Base-by-base conservation (phyloP, 2,113 vertebrate species). In the Plecturocebus donacophilus region DNA sequence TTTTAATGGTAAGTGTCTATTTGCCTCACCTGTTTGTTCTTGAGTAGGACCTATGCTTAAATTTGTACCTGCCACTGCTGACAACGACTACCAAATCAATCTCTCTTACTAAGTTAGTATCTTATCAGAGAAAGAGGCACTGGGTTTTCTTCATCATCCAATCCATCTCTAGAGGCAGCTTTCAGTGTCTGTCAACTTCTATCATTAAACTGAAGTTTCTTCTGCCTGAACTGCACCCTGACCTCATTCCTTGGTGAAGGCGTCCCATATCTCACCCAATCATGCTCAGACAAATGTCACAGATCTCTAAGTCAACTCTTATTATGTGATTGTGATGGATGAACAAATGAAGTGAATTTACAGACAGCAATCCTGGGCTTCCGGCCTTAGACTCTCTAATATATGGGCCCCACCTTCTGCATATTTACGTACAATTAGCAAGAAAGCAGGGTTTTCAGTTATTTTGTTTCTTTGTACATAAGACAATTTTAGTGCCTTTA, bases 141-240 rank as follows among this genome's bases (percentile, higher is more conserved):
- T 58, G 17, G 21, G 7, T 66, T 91, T 92, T 58, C 92, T 92
- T 82, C 30, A 82, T 42, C 38, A 93, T 64, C 35, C 54, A 56
- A 92, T 95, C 76, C 84, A 68, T 92, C 76, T 95, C 32, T 77
- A 76, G 30, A 68, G 77, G 61, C 58, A 95, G 66, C 30, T 94
- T 91, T 86, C 81, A 52, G 56, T 84, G 32, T 71, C 42, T 76
- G 47, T 64, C 4, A 12, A 58, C 21, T 96, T 97, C 85, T 90
- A 89, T 96, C 45, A 27, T 64, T 52, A 54, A 89, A 75, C 4
- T 64, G 82, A 40, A 75, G n/a, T 87, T 94, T 95, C 49, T 92
- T 54, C 56, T 87, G 49, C n/a, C 30, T 27, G 30, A 11, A 58
- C 6, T 49, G 13, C 1, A 1, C 32, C 20, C n/a, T 13, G 7